These are phyloP conservation scores for Miopithecus talapoin DNA, from an alignment of 2,797 vertebrate species.

Conservation along the genomic window DNA sequence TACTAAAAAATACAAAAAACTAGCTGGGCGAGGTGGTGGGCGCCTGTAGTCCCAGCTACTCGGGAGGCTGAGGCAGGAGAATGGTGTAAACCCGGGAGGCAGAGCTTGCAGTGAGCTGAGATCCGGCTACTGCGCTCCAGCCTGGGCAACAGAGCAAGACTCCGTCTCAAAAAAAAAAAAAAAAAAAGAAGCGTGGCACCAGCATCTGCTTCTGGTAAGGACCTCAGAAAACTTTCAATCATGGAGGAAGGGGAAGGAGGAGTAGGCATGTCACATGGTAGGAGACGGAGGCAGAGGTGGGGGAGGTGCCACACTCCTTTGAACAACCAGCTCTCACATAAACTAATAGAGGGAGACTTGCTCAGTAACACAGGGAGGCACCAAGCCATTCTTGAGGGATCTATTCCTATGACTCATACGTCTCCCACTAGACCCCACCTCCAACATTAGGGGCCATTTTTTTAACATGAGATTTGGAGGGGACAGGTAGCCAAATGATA, in stretches of 20 bases:
- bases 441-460: neutral
- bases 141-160: too few relatives aligned
- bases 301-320: neutral
- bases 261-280: neutral
- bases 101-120: too few relatives aligned
- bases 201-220: neutral
- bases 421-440: neutral
- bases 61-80: too few relatives aligned
- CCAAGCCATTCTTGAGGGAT: neutral
- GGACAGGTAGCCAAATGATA: too few relatives aligned
- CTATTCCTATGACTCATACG: neutral
- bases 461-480: too few relatives aligned
- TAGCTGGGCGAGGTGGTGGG: too few relatives aligned
- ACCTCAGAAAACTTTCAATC: neutral
- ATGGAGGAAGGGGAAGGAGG: neutral
- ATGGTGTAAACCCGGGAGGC: fast-evolving
- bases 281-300: neutral
- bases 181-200: neutral
- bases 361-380: neutral
- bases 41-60: too few relatives aligned
- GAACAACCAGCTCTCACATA: neutral
- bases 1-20: too few relatives aligned
- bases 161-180: too few relatives aligned
- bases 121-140: too few relatives aligned
- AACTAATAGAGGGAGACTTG: neutral